Percentiles rank a stretch among this genome's conserved stretches.
Conservation (phyloP, 2,113 vertebrate species). For the Oxyura jamaicensis region DNA sequence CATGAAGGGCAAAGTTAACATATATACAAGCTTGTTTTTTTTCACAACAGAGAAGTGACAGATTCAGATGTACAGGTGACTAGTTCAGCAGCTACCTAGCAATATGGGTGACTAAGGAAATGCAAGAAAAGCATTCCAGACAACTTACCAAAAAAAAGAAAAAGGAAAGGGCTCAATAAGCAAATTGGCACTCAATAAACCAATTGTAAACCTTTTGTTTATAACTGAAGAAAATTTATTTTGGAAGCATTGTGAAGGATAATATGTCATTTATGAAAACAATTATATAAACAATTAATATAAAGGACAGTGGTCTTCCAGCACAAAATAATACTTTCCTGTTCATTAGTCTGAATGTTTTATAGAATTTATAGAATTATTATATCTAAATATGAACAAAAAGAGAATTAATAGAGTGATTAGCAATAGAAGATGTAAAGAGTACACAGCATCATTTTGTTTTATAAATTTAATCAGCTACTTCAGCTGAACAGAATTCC, state of each 20-base stretch:
- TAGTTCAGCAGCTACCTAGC: not conserved
- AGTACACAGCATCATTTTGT: not conserved
- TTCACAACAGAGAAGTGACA: not conserved
- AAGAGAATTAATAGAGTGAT: not conserved
- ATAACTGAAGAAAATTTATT: not conserved
- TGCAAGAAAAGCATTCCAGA: not conserved
- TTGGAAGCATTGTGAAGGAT: not conserved
- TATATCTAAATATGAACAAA: not conserved
- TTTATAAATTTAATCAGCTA: not conserved
- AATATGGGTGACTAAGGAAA: not conserved
- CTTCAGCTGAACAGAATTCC: not conserved
- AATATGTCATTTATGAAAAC: not conserved
- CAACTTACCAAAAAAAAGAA: not conserved
- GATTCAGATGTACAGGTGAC: not conserved
- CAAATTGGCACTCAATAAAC: not conserved
- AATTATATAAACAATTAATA: not conserved
- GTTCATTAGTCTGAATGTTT: conserved; percentile 7
- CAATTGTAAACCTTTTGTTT: not conserved
- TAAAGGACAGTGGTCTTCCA: not conserved
- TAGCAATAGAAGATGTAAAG: not conserved
- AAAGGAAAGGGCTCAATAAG: not conserved
- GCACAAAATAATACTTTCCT: not conserved
- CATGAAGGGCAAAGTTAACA: fast-evolving
- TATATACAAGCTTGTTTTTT: not conserved
- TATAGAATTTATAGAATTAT: not conserved